These are phyloP conservation scores for Antechinus stuartii DNA, from an alignment of 2,113 vertebrate species.

Conservation along the genomic window DNA sequence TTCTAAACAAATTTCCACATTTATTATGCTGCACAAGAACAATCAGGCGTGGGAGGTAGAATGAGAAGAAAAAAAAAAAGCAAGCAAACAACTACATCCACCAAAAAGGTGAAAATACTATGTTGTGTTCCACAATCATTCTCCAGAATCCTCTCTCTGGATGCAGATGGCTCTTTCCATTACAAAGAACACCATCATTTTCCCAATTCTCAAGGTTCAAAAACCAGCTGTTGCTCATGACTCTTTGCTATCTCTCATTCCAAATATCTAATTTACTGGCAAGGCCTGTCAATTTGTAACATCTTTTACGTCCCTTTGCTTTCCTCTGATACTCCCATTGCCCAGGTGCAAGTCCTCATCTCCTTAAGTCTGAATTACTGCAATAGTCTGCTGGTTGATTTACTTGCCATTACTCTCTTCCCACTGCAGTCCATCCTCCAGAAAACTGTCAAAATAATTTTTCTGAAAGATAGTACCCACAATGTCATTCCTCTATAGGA, in stretches of 20 bases:
- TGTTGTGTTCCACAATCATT: too few species aligned
- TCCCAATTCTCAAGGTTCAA: not conserved
- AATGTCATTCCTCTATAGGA: not conserved
- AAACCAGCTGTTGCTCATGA: not conserved
- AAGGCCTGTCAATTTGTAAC: not conserved
- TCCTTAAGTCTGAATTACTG: not conserved
- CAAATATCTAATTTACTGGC: not conserved
- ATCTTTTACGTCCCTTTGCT: not conserved
- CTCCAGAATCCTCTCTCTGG: too few species aligned
- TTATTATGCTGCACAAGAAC: too few species aligned
- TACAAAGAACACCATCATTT: not conserved
- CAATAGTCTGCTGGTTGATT: not conserved
- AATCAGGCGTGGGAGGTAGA: too few species aligned
- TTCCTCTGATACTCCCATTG: not conserved
- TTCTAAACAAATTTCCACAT: too few species aligned
- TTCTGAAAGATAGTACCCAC: not conserved
- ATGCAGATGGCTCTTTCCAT: too few species aligned
- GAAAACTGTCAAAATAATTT: not conserved
- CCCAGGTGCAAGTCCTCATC: not conserved
- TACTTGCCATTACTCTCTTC: not conserved
- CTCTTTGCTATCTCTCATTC: not conserved
- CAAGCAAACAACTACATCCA: too few species aligned
- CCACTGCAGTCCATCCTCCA: not conserved
- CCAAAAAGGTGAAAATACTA: too few species aligned
- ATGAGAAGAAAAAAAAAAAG: too few species aligned